Evolutionary conservation across 2,888 invertebrate genomes (phyloP), one percentile per base, ranked within the genome.

Genomic region (Drosophila emarginata): DNA sequence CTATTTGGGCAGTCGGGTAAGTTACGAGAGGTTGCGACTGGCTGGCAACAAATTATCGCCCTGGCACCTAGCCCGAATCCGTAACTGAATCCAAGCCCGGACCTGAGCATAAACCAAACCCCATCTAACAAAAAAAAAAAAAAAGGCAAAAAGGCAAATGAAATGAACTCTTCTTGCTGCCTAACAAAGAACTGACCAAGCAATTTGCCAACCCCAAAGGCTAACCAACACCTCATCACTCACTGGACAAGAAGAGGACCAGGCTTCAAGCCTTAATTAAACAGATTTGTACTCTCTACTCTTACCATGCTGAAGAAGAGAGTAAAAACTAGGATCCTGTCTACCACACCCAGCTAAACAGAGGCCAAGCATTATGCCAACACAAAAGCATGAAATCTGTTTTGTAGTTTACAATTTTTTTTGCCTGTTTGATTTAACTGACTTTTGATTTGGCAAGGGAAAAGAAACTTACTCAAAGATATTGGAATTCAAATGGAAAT

Each of bases 21-120:
- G 76, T 76, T 76, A 72, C 79, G 71, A 74, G 76, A 73, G 76
- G 74, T 74, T 72, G 70, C 56, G 74, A 77, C 64, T 77, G 70
- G 61, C 65, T 67, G 67, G 58, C 78, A 74, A 79, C 78, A 77
- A 77, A 77, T 78, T 77, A 77, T 75, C 76, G 60, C 61, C 64
- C 74, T 71, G 76, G 73, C 73, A 75, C 75, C 73, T 61, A 74
- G 69, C 75, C 63, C 75, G 59, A 53, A 23, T 54, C 26, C 58
- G 28, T 12, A 14, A 4, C 2, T 12, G 21, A 6, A 12, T 45
- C 45, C 45, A 21, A 21, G 18, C 9, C 45, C 54, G 21, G 12
- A 18, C 7, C 18, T 45, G 54, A 1, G 21, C 21, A 45, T 45
- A 45, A 45, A 45, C 45, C 45, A 45, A 45, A 21, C 11, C 18